Evolutionary conservation across 1,140 invertebrate genomes (phyloP).

Genomic region (Conus betulinus): DNA sequence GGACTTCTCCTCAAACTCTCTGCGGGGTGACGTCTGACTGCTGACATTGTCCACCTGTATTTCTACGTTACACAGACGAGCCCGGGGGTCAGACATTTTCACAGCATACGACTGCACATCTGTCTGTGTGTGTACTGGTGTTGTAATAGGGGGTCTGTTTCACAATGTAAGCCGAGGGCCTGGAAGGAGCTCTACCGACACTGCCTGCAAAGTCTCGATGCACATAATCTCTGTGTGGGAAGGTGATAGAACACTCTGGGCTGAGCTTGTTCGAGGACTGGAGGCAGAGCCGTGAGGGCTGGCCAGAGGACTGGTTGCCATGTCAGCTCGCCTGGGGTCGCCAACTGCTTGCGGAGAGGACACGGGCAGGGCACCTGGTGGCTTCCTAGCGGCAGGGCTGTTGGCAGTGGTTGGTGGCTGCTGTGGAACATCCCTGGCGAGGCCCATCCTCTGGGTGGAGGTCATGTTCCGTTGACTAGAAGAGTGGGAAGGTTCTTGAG

Average conservation of each 20-base stretch:
- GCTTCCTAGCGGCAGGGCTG: background rate
- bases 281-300: background rate
- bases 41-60: constrained; percentile 39
- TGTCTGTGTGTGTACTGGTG: constrained; percentile 71
- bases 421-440: background rate
- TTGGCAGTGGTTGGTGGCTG: background rate
- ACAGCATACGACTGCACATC: constrained; percentile 55
- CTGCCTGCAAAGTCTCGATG: background rate
- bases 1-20: constrained; percentile 50
- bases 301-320: constrained; percentile 40
- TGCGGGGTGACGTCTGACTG: constrained; percentile 37
- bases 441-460: background rate
- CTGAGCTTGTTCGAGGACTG: background rate
- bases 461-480: background rate
- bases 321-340: constrained; percentile 11
- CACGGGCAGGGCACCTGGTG: background rate
- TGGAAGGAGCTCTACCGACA: constrained; percentile 9
- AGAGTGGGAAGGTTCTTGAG: background rate
- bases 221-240: background rate
- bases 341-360: background rate
- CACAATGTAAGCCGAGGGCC: constrained; percentile 51
- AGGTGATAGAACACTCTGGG: background rate
- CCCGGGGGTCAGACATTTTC: constrained; percentile 40
- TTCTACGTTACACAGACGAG: constrained; percentile 39
- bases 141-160: constrained; percentile 69